Conservation (phyloP, 2,113 vertebrate species). For the Thamnophis sirtalis region DNA sequence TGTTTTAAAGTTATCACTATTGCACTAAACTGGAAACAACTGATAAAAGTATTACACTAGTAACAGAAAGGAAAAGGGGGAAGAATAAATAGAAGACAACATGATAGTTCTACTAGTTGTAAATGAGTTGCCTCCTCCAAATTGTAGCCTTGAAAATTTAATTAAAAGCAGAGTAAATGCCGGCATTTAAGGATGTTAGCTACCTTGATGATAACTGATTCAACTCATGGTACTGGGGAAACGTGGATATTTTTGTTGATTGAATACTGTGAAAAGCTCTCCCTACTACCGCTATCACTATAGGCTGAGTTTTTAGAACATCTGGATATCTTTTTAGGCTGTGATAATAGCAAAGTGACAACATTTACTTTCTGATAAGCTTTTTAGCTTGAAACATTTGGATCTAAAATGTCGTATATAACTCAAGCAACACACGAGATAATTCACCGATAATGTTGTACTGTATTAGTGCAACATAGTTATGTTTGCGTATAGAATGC, state of each 20-base stretch:
- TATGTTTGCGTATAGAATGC: neutral
- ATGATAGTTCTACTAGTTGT: conserved; percentile 55
- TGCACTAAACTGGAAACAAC: conserved; percentile 57
- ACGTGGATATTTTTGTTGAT: conserved; percentile 59
- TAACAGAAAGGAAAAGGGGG: conserved; percentile 19
- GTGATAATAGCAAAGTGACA: conserved; percentile 62
- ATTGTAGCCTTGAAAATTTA: conserved; percentile 66
- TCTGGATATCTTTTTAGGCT: conserved; percentile 58
- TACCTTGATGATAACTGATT: conserved; percentile 52
- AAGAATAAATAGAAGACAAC: conserved; percentile 20
- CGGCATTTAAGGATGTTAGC: conserved; percentile 55
- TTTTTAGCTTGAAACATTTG: conserved; percentile 49
- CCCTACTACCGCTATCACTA: neutral
- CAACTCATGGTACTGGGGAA: conserved; percentile 70
- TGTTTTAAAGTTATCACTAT: conserved; percentile 52
- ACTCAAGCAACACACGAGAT: conserved; percentile 24
- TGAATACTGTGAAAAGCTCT: conserved; percentile 56
- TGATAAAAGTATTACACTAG: conserved; percentile 59
- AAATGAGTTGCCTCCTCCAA: conserved; percentile 61
- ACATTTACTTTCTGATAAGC: conserved; percentile 68
- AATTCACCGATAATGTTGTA: conserved; percentile 26
- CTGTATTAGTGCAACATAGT: neutral
- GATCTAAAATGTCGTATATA: conserved; percentile 32
- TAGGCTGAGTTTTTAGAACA: conserved; percentile 28
- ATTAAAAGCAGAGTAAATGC: conserved; percentile 66